Conservation (phyloP, 2,888 invertebrate genomes). For the Polydrusus pterygomalis region DNA sequence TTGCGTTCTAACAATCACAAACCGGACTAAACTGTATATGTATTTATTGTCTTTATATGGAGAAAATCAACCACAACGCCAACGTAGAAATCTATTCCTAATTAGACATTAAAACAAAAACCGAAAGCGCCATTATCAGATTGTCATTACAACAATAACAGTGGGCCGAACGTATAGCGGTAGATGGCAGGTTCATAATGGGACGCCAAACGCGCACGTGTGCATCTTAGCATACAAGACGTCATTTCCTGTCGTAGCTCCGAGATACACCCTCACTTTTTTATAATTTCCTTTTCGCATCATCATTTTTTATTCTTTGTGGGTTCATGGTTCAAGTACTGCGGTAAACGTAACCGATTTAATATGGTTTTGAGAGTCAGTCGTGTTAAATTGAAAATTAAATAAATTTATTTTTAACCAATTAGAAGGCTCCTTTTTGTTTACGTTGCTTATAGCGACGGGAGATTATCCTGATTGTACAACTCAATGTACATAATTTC, state of each 20-base stretch:
- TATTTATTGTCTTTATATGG: constrained; percentile 38
- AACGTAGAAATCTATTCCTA: constrained; percentile 46
- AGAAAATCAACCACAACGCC: constrained; percentile 48
- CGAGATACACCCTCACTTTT: constrained; percentile 58
- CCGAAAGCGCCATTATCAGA: constrained; percentile 55
- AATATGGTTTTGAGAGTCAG: background rate
- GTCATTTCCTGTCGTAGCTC: constrained; percentile 61
- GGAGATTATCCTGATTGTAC: too few species aligned
- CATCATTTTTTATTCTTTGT: constrained; percentile 17
- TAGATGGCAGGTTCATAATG: constrained; percentile 67
- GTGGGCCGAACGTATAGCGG: constrained; percentile 62
- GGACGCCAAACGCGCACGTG: constrained; percentile 66
- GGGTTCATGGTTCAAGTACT: constrained; percentile 5
- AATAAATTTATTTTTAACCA: too few species aligned
- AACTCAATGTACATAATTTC: too few species aligned
- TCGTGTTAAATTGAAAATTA: background rate
- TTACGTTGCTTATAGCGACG: too few species aligned
- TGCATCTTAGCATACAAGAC: constrained; percentile 59
- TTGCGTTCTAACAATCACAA: constrained; percentile 13
- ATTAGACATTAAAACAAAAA: constrained; percentile 51
- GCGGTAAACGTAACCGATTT: background rate
- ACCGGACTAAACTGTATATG: constrained; percentile 18
- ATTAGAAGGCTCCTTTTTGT: too few species aligned
- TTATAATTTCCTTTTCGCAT: constrained; percentile 43
- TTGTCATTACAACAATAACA: constrained; percentile 57